phyloP scores from a whole-genome alignment of 2,113 vertebrate species.

The Anhinga anhinga region DNA sequence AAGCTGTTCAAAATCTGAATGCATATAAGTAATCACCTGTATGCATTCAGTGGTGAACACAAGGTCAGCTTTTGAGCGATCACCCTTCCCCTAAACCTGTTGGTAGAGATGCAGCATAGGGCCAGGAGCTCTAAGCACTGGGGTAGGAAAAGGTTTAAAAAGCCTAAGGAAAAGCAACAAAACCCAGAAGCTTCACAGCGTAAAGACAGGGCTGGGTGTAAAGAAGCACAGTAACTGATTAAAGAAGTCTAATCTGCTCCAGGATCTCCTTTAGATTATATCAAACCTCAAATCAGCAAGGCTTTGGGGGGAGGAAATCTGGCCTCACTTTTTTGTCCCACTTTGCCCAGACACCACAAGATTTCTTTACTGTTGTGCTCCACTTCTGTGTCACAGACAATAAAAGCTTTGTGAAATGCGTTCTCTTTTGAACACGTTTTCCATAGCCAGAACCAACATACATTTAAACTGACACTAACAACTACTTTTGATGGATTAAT shows the following conservation, averaged over 20 bases:
- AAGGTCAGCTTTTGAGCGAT: neutral
- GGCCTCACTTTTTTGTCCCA: neutral
- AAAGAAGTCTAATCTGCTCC: neutral
- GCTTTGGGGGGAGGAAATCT: neutral
- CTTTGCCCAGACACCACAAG: conserved; percentile 18
- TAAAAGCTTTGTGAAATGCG: conserved; percentile 22
- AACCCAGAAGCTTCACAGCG: neutral
- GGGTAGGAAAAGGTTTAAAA: neutral
- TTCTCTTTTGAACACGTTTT: neutral
- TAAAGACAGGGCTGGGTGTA: neutral
- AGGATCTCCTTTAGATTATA: neutral
- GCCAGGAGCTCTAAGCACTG: neutral
- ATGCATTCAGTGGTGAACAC: neutral
- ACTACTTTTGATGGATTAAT: neutral
- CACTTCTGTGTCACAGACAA: conserved; percentile 9
- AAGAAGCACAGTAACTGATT: neutral
- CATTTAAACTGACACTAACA: conserved; percentile 14
- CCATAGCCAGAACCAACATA: neutral
- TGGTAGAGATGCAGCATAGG: neutral
- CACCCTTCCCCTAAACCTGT: neutral
- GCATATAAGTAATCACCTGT: neutral
- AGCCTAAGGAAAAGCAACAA: neutral
- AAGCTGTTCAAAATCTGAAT: neutral
- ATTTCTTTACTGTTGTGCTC: neutral
- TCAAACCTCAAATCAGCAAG: conserved; percentile 1